A percentile compares a stretch with the other conserved stretches of the same genome.
Evolutionary conservation across 2,113 vertebrate species (phyloP).

Genomic region (Rattus norvegicus): DNA sequence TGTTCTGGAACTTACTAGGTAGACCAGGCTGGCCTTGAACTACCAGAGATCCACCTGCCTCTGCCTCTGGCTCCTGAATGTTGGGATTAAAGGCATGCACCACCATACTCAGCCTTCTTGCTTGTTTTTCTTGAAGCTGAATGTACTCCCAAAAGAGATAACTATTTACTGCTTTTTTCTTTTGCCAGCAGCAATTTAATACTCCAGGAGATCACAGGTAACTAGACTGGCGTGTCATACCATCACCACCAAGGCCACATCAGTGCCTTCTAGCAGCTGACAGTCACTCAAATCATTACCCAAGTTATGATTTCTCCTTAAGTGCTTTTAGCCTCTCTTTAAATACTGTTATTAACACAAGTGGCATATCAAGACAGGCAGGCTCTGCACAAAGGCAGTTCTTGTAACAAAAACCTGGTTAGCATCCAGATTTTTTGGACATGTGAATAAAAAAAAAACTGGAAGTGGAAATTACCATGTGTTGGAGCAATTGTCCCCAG

Average conservation of each 20-base stretch:
- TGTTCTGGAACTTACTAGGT: not conserved
- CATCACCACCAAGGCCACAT: not conserved
- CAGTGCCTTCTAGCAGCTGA: not conserved
- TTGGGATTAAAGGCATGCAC: not conserved
- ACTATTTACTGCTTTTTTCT: not conserved
- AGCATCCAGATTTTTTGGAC: conserved; percentile 38
- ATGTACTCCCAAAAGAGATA: not conserved
- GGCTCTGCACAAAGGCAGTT: not conserved
- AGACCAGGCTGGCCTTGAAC: not conserved
- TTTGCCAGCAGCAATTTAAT: not conserved
- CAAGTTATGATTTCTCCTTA: not conserved
- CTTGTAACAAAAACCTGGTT: conserved; percentile 1
- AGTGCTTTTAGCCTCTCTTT: conserved; percentile 12
- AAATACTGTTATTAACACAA: conserved; percentile 28
- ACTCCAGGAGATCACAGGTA: not conserved
- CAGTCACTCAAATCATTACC: not conserved
- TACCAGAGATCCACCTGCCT: not conserved
- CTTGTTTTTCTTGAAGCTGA: not conserved
- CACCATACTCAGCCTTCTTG: not conserved
- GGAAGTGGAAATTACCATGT: not conserved
- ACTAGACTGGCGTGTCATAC: not conserved
- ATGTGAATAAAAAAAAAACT: not conserved
- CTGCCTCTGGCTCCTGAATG: not conserved
- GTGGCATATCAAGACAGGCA: not conserved
- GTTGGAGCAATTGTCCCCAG: not conserved